A percentile compares a stretch with the other conserved stretches of the same genome.
Evolutionary conservation across 2,888 invertebrate genomes (phyloP).

Genomic region (Spodoptera picta): DNA sequence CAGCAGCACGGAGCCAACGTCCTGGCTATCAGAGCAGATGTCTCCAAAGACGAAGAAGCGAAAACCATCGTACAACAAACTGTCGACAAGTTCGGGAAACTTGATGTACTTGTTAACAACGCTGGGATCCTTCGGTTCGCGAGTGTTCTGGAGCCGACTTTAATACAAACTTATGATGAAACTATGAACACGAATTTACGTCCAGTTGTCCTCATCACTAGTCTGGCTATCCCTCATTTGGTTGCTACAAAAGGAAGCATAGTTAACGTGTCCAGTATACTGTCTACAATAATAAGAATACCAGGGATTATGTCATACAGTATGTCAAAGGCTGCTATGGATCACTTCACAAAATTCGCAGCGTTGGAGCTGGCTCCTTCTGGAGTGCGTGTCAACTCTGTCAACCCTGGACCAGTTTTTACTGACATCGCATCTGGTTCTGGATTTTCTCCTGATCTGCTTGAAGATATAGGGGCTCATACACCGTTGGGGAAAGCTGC

Average conservation of each 20-base stretch:
- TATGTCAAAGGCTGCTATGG: constrained; percentile 63
- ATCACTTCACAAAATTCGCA: constrained; percentile 61
- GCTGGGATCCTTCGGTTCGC: constrained; percentile 21
- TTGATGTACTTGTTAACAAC: constrained; percentile 44
- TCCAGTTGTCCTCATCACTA: constrained; percentile 49
- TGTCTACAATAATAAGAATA: constrained; percentile 79
- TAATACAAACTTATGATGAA: constrained; percentile 49
- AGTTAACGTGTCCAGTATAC: constrained; percentile 61
- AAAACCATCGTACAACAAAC: constrained; percentile 28
- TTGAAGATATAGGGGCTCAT: background rate
- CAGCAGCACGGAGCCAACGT: constrained; percentile 40
- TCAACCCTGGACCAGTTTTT: constrained; percentile 60
- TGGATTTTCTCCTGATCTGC: background rate
- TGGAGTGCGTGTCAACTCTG: constrained; percentile 90
- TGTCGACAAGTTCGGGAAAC: constrained; percentile 36
- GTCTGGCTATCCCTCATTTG: constrained; percentile 56
- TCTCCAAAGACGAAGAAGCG: constrained; percentile 30
- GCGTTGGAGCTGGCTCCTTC: constrained; percentile 91
- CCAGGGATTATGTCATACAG: constrained; percentile 85
- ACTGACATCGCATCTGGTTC: constrained; percentile 83
- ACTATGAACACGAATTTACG: constrained; percentile 57
- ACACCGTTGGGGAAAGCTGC: constrained; percentile 4
- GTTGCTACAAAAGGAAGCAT: constrained; percentile 59
- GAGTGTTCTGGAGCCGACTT: constrained; percentile 26
- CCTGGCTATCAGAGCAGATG: constrained; percentile 31